These are phyloP conservation scores for Ammospiza maritima DNA, from an alignment of 2,797 vertebrate species.

Conservation along the genomic window DNA sequence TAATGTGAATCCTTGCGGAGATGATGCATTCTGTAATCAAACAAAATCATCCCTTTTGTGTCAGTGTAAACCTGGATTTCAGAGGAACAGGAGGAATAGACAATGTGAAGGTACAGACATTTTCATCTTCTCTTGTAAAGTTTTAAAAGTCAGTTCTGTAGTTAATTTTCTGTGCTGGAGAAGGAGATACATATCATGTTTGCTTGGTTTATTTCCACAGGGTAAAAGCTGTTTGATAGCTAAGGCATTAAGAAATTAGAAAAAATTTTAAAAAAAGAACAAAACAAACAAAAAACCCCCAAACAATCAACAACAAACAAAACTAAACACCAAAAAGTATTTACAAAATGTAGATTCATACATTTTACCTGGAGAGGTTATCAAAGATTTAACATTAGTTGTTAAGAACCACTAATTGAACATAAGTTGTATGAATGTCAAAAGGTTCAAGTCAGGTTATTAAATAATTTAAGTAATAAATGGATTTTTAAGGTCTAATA, in stretches of 20 bases:
- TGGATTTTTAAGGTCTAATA: not conserved
- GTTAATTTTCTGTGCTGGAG: not conserved
- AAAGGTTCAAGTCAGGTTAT: not conserved
- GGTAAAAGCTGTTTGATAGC: not conserved
- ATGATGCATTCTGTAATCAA: constrained; percentile 95
- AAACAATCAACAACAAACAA: not conserved
- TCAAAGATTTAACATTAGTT: not conserved
- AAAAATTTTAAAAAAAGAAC: not conserved
- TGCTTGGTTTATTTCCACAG: not conserved
- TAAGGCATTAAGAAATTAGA: not conserved
- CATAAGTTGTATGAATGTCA: not conserved
- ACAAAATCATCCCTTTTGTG: constrained; percentile 88
- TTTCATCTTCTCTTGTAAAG: not conserved
- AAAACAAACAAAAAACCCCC: not conserved
- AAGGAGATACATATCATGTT: not conserved
- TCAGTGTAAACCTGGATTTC: constrained; percentile 94
- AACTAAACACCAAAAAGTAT: not conserved
- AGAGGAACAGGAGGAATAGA: constrained; percentile 88
- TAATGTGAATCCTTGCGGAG: constrained; percentile 93
- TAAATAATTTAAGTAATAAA: not conserved
- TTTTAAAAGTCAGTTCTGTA: not conserved
- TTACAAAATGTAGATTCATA: not conserved
- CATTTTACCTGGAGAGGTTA: not conserved
- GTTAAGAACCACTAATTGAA: not conserved
- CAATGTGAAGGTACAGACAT: constrained; percentile 91